Evolutionary conservation across 2,113 vertebrate genomes (phyloP).

Genomic region (Piprites chloris): DNA sequence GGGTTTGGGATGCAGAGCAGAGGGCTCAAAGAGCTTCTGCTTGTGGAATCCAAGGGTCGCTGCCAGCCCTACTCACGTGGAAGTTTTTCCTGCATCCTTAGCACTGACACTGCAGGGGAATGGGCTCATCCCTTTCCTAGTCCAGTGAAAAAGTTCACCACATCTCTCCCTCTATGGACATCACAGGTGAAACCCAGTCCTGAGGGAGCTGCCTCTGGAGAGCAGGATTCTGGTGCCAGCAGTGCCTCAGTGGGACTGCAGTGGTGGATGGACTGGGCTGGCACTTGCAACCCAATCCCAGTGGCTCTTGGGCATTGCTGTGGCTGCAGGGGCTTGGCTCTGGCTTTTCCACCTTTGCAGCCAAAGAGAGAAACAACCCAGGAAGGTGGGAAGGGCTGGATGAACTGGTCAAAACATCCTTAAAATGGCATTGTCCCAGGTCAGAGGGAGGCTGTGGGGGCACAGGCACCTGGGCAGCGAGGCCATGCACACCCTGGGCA

Average conservation of each 20-base stretch:
- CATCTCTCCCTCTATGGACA: accelerated
- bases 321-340: not conserved
- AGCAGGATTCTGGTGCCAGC: not conserved
- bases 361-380: not conserved
- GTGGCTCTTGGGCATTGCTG: not conserved
- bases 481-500: not conserved
- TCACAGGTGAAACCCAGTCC: accelerated
- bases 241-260: not conserved
- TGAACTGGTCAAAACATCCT: not conserved
- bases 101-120: not conserved
- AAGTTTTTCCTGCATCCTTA: not conserved
- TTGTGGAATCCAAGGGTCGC: accelerated
- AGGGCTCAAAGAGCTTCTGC: not conserved
- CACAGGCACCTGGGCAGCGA: not conserved
- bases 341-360: not conserved
- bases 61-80: accelerated
- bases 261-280: not conserved
- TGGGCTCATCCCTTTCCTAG: not conserved
- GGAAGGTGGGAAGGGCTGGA: not conserved
- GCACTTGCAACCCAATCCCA: not conserved
- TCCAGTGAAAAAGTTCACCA: not conserved
- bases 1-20: not conserved
- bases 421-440: not conserved
- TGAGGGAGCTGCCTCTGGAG: not conserved
- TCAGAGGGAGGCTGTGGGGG: not conserved